Evolutionary conservation across 2,797 vertebrate species (phyloP).

Genomic region (Typhlichthys eigenmanni): DNA sequence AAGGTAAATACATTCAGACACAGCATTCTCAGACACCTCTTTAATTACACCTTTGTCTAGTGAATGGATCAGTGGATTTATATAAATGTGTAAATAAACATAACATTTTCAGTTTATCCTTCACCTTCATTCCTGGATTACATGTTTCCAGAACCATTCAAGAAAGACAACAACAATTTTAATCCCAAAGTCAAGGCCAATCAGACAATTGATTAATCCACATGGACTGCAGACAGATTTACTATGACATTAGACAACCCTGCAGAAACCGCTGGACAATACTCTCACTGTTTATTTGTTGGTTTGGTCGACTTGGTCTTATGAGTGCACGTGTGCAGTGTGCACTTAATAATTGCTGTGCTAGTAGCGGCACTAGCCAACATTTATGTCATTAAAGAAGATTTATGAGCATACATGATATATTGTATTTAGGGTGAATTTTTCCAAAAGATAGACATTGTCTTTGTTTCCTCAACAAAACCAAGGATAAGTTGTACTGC

Average conservation of each 20-base stretch:
- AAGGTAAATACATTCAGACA: slow-evolving; percentile 3
- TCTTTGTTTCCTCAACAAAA: neutral
- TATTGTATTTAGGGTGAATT: neutral
- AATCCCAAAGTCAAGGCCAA: slow-evolving; percentile 26
- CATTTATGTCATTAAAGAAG: too few relatives aligned
- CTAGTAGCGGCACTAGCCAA: too few relatives aligned
- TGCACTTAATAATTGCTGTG: too few relatives aligned
- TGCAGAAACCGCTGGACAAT: neutral
- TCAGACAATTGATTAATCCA: slow-evolving; percentile 29
- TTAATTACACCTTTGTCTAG: too few relatives aligned
- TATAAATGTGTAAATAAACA: too few relatives aligned
- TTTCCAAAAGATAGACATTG: neutral
- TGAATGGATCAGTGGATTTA: too few relatives aligned
- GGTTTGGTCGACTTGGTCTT: neutral
- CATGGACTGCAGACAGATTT: slow-evolving; percentile 31
- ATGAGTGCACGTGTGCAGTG: neutral
- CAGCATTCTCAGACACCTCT: too few relatives aligned
- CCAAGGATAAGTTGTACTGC: too few relatives aligned
- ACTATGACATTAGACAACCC: neutral
- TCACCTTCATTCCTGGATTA: neutral
- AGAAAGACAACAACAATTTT: slow-evolving; percentile 13
- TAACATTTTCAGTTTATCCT: neutral
- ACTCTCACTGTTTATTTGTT: neutral
- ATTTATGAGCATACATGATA: too few relatives aligned
- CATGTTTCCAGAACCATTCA: slow-evolving; percentile 26